Evolutionary conservation across 2,888 invertebrate species (phyloP), one percentile per base, ranked within the genome.

Genomic region (Chaitophorus viminalis): DNA sequence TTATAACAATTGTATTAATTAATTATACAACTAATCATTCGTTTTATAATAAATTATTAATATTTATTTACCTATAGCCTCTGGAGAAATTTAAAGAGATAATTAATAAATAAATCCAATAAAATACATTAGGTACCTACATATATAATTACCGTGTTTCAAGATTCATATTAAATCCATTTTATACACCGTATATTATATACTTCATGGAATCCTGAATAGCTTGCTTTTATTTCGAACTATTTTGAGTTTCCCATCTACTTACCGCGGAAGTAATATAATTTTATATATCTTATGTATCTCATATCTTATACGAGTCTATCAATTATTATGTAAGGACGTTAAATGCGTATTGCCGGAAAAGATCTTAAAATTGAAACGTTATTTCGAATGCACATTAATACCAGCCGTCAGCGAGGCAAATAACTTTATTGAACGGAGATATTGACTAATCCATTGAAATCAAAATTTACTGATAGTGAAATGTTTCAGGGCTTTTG

Each of bases 401-500:
- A 29, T 6, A 3, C 70, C 70, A 4, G 0, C 31, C 29, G 31
- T 31, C 70, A 14, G 31, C 14, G 25, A 21, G 17, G 14, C 70
- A 3, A 3, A n/a, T 17, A 11, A n/a, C n/a, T n/a, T n/a, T n/a
- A n/a, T n/a, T n/a, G n/a, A n/a, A n/a, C n/a, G n/a, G n/a, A n/a
- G n/a, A n/a, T n/a, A n/a, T n/a, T 54, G 82, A 82, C 82, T 31
- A 70, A 9, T 21, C 29, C 36, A 8, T 54, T 52, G 25, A 72
- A 72, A 74, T 83, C 29, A 14, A 36, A 75, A 74, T 36, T 4
- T 36, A 29, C 25, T 21, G 39, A 29, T 60, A 14, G 5, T 75
- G 31, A 75, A 83, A 83, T 39, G 83, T 83, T 75, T 54, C 36
- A 2, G 29, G 36, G 60, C 29, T 65, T 46, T 68, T 76, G 46